These are phyloP conservation scores for Taxidea taxus DNA, from an alignment of 2,113 vertebrate species.

Conservation along the genomic window DNA sequence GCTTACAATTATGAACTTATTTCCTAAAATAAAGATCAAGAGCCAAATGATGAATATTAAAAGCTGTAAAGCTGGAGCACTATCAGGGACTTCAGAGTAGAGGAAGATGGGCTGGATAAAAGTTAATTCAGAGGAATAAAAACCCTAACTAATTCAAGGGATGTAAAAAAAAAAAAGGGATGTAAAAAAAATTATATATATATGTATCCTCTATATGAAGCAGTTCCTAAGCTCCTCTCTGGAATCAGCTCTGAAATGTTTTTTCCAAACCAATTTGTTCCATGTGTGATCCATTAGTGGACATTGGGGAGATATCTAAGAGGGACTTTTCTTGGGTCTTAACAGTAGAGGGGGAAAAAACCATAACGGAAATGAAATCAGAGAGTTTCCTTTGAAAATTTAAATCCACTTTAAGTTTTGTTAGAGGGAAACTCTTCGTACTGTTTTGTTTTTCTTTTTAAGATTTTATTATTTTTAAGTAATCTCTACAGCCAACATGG, in stretches of 20 bases:
- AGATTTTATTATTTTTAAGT: not conserved
- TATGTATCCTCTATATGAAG: not conserved
- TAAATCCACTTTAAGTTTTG: not conserved
- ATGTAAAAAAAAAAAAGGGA: not conserved
- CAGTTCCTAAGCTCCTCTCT: not conserved
- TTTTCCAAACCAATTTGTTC: constrained; percentile 28
- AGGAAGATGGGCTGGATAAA: not conserved
- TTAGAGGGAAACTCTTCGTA: not conserved
- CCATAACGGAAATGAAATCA: not conserved
- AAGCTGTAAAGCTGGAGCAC: not conserved
- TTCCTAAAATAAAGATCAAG: not conserved
- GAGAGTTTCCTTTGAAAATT: constrained; percentile 25
- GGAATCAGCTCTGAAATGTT: not conserved
- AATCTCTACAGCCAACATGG: not conserved
- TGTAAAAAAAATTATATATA: not conserved
- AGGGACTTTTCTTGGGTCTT: constrained; percentile 22
- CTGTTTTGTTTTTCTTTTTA: not conserved
- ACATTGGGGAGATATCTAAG: not conserved
- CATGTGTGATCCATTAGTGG: not conserved
- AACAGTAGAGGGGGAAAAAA: not conserved
- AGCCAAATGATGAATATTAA: not conserved
- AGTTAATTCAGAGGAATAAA: not conserved
- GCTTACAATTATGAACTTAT: not conserved
- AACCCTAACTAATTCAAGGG: not conserved
- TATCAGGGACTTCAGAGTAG: constrained; percentile 4